phyloP scores from a whole-genome alignment of 2,888 invertebrate species.

The Leucozona laternaria region DNA sequence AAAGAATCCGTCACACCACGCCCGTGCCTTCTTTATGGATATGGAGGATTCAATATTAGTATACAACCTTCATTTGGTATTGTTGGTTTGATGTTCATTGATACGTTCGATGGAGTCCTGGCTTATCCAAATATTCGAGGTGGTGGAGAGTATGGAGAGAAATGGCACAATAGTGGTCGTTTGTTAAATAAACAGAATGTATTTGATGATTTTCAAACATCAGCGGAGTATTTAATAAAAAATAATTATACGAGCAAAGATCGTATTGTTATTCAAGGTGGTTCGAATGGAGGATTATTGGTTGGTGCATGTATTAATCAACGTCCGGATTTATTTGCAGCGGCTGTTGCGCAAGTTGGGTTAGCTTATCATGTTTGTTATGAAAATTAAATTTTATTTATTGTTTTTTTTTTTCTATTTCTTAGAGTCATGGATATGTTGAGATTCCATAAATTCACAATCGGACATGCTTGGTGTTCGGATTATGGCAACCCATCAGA shows the following conservation, averaged over 20 bases:
- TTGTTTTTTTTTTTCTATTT: background rate
- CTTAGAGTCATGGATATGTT: slow-evolving; percentile 97
- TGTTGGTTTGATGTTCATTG: slow-evolving; percentile 93
- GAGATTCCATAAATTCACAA: slow-evolving; percentile 98
- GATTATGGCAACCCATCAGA: slow-evolving; percentile 97
- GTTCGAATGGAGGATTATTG: slow-evolving; percentile 98
- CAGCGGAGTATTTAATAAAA: slow-evolving; percentile 93
- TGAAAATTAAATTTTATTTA: background rate
- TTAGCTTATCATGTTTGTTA: slow-evolving; percentile 81
- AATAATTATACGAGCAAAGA: slow-evolving; percentile 91
- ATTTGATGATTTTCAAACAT: slow-evolving; percentile 97
- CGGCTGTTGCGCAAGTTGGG: slow-evolving; percentile 97
- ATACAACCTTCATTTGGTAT: slow-evolving; percentile 95
- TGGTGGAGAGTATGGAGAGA: slow-evolving; percentile 98
- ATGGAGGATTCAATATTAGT: slow-evolving; percentile 98
- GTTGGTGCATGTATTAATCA: slow-evolving; percentile 98
- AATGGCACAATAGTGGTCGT: slow-evolving; percentile 97
- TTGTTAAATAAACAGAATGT: slow-evolving; percentile 97
- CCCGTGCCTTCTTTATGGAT: slow-evolving; percentile 96
- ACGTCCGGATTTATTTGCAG: slow-evolving; percentile 96
- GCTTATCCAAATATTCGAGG: slow-evolving; percentile 98
- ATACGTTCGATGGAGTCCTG: slow-evolving; percentile 93
- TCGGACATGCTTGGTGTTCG: slow-evolving; percentile 97
- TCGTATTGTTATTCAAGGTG: slow-evolving; percentile 95
- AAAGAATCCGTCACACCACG: slow-evolving; percentile 83